These are phyloP conservation scores for Pentalonia nigronervosa DNA, from an alignment of 1,140 invertebrate species.

Conservation along the genomic window DNA sequence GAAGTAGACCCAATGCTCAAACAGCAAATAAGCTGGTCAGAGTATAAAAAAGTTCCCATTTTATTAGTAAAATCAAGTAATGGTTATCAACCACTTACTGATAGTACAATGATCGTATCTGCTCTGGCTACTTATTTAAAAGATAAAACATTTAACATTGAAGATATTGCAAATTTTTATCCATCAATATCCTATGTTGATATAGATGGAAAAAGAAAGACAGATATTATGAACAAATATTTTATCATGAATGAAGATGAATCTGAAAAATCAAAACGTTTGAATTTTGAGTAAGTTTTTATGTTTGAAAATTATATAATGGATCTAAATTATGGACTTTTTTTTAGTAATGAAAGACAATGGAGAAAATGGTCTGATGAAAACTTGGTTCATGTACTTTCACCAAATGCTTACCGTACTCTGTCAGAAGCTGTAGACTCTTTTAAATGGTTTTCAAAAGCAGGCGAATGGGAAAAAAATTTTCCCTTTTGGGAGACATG, in stretches of 20 bases:
- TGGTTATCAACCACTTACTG: slow-evolving; percentile 85
- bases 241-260: slow-evolving; percentile 82
- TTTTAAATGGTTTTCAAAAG: slow-evolving; percentile 89
- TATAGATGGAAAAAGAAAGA: slow-evolving; percentile 73
- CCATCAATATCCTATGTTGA: slow-evolving; percentile 76
- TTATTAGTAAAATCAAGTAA: slow-evolving; percentile 78
- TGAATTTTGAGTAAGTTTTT: slow-evolving; percentile 21
- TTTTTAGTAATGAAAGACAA: slow-evolving; percentile 84
- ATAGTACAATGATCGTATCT: slow-evolving; percentile 94
- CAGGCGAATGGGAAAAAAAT: slow-evolving; percentile 89
- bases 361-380: slow-evolving; percentile 96
- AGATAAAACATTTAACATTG: slow-evolving; percentile 71
- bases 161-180: slow-evolving; percentile 83
- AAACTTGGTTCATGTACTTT: slow-evolving; percentile 88
- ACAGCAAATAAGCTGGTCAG: slow-evolving; percentile 91
- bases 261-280: slow-evolving; percentile 68
- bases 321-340: background rate
- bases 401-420: slow-evolving; percentile 96
- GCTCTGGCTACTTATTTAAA: slow-evolving; percentile 80
- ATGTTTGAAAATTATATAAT: background rate
- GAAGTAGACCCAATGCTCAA: slow-evolving; percentile 95
- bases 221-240: slow-evolving; percentile 93
- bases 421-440: slow-evolving; percentile 83
- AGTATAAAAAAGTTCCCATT: slow-evolving; percentile 96
- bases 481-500: slow-evolving; percentile 86